Evolutionary conservation across 1,140 invertebrate genomes (phyloP), one percentile per base, ranked within the genome.

Genomic region (Drosophila varians): DNA sequence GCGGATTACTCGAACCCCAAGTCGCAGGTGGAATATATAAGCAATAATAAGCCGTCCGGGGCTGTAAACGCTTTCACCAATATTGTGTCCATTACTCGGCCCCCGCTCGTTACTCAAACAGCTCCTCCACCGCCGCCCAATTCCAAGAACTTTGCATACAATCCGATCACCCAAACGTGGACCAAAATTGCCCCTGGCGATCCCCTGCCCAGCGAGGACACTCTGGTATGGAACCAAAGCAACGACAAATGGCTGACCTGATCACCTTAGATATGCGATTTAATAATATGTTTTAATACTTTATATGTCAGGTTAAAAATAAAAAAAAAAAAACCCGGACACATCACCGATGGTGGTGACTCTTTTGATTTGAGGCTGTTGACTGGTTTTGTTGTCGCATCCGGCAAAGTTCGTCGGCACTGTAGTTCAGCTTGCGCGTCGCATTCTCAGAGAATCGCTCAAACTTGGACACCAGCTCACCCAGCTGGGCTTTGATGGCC

Each of bases 181-280:
- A 84, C 75, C 0, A 31, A 38, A 12, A 49, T 90, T 2, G 57
- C 43, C 0, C 48, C 61, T 0, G 54, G 49, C 7, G 82, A 80
- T 58, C 77, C 84, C 1, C 55, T 48, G 31, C 78, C 89, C 11
- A 53, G 40, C 4, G 76, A 84, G 5, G 77, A 45, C 7, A 74
- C 82, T 0, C 54, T 90, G 1, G 12, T 86, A 7, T 90, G 89
- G 89, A 90, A 90, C 60, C 89, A 90, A 46, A 77, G 58, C 52
- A 90, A 90, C 4, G 89, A 90, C 51, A 90, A 90, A 40, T 90
- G 82, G 82, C 47, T 90, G 0, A 90, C 89, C 6, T n/a, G 23
- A 3, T 18, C 19, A 12, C 36, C 36, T 38, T 38, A 16, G 36
- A 14, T 14, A 16, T 6, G 0, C 1, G 12, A 38, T 38, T 14